phyloP scores from a whole-genome alignment of 2,888 invertebrate species.

The Fragum sueziense region DNA sequence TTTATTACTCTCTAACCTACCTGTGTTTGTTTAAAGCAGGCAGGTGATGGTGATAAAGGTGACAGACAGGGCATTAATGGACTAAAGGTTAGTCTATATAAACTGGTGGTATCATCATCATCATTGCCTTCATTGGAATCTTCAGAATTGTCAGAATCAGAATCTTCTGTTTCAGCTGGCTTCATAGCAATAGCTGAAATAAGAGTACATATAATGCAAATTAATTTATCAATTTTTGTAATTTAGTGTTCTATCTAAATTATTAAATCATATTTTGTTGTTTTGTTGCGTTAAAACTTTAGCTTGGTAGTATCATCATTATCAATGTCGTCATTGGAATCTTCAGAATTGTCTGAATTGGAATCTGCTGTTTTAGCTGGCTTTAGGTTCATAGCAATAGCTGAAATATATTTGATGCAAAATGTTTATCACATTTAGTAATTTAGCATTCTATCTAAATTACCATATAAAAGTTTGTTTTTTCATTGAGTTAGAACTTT shows the following conservation, averaged over 20 bases:
- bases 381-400: background rate
- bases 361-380: background rate
- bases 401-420: background rate
- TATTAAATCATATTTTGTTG: background rate
- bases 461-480: background rate
- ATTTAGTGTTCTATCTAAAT: background rate
- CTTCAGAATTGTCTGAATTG: background rate
- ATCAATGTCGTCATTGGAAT: conserved; percentile 30
- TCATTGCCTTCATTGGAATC: conserved; percentile 40
- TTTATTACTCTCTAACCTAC: conserved; percentile 3
- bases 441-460: background rate
- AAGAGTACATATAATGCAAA: background rate
- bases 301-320: conserved; percentile 42
- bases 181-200: background rate
- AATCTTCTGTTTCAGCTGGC: background rate
- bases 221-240: background rate
- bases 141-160: background rate
- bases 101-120: conserved; percentile 39
- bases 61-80: conserved; percentile 62
- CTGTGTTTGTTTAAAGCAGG: conserved; percentile 27
- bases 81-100: conserved; percentile 62
- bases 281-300: background rate
- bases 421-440: background rate
- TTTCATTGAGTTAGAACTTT: background rate
- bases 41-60: conserved; percentile 67